Evolutionary conservation across 37 sponge, comb jelly and placozoan species (phyloP).

Genomic region (Bolinopsis microptera): DNA sequence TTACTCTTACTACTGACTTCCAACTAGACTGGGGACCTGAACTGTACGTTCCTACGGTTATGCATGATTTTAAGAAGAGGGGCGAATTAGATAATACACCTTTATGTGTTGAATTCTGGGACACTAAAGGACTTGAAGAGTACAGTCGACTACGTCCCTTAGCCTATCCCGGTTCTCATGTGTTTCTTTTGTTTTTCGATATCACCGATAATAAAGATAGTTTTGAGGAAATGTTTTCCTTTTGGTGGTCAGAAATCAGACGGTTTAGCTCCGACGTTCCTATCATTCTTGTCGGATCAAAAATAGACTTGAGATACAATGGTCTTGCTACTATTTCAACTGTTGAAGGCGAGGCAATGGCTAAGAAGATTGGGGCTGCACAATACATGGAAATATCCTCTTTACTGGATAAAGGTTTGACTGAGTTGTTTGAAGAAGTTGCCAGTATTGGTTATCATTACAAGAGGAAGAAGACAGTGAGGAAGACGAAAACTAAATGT

Average conservation of each 20-base stretch:
- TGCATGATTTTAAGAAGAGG: not conserved
- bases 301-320: not conserved
- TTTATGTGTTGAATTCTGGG: not conserved
- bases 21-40: too few species aligned
- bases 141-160: not conserved
- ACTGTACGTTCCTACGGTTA: not conserved
- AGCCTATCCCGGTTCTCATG: not conserved
- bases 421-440: not conserved
- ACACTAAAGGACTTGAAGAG: not conserved
- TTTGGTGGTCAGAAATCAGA: not conserved
- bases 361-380: constrained; percentile 7
- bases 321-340: not conserved
- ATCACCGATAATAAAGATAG: not conserved
- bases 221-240: not conserved
- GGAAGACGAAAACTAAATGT: too few species aligned
- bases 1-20: too few species aligned
- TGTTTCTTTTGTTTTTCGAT: not conserved
- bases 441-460: too few species aligned
- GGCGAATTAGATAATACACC: not conserved
- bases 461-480: not conserved
- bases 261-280: not conserved
- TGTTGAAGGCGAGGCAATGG: not conserved
- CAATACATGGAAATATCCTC: constrained; percentile 7
- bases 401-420: not conserved
- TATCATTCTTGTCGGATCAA: not conserved